Conservation (phyloP, 1,140 invertebrate species). For the Macrocentrus cingulum region DNA sequence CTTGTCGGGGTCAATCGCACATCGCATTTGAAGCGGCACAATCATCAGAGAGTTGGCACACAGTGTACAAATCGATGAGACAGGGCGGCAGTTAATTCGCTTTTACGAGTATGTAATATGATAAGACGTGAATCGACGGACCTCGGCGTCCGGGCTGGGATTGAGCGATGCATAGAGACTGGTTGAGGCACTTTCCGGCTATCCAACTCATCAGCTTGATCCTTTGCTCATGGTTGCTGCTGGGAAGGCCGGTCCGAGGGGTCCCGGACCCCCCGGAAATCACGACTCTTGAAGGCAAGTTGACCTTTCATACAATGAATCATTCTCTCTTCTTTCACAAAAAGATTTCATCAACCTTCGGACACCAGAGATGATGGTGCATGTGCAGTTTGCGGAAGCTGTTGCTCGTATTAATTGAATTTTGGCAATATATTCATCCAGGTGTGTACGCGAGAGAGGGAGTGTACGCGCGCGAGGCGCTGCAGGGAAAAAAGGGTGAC, state of each 20-base stretch:
- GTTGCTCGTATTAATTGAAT: too few species aligned
- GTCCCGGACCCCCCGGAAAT: constrained; percentile 39
- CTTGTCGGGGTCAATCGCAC: too few species aligned
- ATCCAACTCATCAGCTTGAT: constrained; percentile 33
- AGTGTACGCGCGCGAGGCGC: constrained; percentile 26
- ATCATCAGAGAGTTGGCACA: too few species aligned
- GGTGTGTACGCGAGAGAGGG: constrained; percentile 8
- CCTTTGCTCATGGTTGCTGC: constrained; percentile 34
- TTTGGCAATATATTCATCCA: not conserved
- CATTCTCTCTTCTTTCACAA: not conserved
- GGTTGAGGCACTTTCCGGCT: constrained; percentile 26
- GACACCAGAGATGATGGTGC: too few species aligned
- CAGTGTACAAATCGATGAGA: constrained; percentile 31
- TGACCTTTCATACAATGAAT: not conserved
- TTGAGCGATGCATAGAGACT: constrained; percentile 27
- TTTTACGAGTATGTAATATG: constrained; percentile 30
- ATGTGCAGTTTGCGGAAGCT: too few species aligned
- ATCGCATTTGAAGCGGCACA: too few species aligned
- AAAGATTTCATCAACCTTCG: too few species aligned
- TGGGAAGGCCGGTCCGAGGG: constrained; percentile 34
- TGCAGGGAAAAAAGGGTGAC: constrained; percentile 18
- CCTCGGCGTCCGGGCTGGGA: constrained; percentile 26
- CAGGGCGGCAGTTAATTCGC: constrained; percentile 20
- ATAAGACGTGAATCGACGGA: constrained; percentile 24
- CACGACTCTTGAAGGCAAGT: constrained; percentile 40